A percentile compares a stretch with the other conserved stretches of the same genome.
Evolutionary conservation across 2,888 invertebrate genomes (phyloP).

Genomic region (Metalampra italica): DNA sequence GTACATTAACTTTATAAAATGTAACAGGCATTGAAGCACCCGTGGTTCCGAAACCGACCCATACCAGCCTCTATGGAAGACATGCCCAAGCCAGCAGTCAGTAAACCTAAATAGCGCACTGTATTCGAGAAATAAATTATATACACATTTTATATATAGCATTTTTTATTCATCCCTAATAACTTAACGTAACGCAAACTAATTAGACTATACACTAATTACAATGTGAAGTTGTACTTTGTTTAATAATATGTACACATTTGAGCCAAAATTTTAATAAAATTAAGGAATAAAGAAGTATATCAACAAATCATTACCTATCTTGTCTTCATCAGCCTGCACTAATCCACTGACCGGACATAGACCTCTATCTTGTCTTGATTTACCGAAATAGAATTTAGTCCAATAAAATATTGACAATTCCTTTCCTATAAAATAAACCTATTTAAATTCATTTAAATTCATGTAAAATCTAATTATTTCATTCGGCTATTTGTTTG

Average conservation of each 20-base stretch:
- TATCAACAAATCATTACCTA: too few species aligned
- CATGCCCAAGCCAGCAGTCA: slow-evolving; percentile 81
- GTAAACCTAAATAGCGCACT: slow-evolving; percentile 38
- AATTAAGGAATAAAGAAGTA: background rate
- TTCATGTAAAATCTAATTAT: too few species aligned
- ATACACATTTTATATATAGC: slow-evolving; percentile 26
- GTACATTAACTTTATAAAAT: too few species aligned
- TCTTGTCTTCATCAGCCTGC: too few species aligned
- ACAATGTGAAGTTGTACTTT: slow-evolving; percentile 59
- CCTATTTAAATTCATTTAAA: too few species aligned
- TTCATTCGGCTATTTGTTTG: too few species aligned
- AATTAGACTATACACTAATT: slow-evolving; percentile 44
- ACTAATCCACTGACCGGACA: too few species aligned
- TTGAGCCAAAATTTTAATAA: slow-evolving; percentile 41
- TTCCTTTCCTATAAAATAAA: too few species aligned
- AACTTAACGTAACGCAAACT: slow-evolving; percentile 30
- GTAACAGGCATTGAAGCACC: slow-evolving; percentile 83
- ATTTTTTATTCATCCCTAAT: slow-evolving; percentile 38
- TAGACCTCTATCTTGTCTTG: too few species aligned
- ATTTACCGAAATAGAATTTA: too few species aligned
- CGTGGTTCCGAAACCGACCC: slow-evolving; percentile 85
- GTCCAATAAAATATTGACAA: too few species aligned
- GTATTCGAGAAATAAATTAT: slow-evolving; percentile 18
- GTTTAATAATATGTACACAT: slow-evolving; percentile 39
- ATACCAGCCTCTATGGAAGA: slow-evolving; percentile 80